These are phyloP conservation scores for Rynchops niger DNA, from an alignment of 2,113 vertebrate species.

Conservation along the genomic window DNA sequence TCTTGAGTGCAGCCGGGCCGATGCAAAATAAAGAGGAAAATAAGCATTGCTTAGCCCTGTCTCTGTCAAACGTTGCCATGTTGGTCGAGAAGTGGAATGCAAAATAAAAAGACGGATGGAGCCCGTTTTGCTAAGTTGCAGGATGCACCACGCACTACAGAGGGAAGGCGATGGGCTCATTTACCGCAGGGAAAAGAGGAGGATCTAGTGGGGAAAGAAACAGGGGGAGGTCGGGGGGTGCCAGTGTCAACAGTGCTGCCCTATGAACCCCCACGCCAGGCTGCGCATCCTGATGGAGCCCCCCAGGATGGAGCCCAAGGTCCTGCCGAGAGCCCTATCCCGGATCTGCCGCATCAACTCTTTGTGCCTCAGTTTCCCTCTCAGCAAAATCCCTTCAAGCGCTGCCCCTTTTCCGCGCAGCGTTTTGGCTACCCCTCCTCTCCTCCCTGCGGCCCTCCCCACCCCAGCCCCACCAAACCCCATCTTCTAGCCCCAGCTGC, in stretches of 20 bases:
- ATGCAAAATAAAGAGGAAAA: neutral
- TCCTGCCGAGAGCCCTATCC: accelerated
- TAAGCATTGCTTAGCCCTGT: neutral
- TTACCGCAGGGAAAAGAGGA: neutral
- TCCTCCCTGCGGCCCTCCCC: neutral
- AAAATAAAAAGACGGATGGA: neutral
- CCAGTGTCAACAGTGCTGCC: neutral
- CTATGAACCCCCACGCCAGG: neutral
- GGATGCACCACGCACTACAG: accelerated
- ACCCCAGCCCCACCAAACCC: neutral
- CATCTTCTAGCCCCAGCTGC: neutral
- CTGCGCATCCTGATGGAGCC: neutral
- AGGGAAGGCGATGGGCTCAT: neutral
- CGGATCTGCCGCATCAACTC: accelerated
- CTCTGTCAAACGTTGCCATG: neutral
- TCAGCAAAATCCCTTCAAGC: neutral
- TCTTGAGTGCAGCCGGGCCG: neutral
- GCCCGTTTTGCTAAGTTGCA: neutral
- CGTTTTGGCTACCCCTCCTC: neutral
- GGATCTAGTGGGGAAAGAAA: neutral
- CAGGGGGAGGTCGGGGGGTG: too few species aligned
- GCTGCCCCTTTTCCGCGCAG: neutral
- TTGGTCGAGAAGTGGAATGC: neutral
- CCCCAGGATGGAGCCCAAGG: accelerated
- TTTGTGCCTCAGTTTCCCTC: neutral